Evolutionary conservation across 2,888 invertebrate species (phyloP).

Genomic region (Mimumesa dahlbomi): DNA sequence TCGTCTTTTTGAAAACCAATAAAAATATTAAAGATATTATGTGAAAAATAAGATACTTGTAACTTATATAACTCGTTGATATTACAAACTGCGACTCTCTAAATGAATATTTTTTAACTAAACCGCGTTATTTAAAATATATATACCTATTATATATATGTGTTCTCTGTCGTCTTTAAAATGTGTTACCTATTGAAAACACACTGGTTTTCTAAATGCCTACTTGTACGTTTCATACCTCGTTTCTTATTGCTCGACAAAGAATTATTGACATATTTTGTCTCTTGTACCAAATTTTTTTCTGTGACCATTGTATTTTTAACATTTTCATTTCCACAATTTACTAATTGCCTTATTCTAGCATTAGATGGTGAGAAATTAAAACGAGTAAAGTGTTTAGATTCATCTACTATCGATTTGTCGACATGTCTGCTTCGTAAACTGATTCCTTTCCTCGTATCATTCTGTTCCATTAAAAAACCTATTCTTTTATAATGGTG

Average conservation of each 20-base stretch:
- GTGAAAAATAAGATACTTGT: no score
- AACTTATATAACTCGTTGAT: no score
- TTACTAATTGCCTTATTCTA: constrained; percentile 4
- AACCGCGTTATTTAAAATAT: neutral
- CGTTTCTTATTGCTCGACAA: neutral
- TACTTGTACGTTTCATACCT: neutral
- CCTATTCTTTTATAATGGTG: neutral
- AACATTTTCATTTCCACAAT: neutral
- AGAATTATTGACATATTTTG: neutral
- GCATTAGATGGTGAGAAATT: neutral
- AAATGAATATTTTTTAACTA: neutral
- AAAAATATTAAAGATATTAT: no score
- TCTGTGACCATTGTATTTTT: neutral
- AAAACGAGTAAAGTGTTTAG: neutral
- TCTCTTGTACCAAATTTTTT: neutral
- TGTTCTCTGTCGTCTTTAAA: constrained; percentile 11
- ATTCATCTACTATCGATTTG: constrained; percentile 10
- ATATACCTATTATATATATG: constrained; percentile 8
- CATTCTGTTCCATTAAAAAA: constrained; percentile 1
- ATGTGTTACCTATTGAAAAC: constrained; percentile 21
- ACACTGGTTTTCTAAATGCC: constrained; percentile 19
- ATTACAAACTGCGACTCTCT: no score
- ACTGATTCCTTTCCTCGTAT: neutral
- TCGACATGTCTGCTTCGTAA: neutral
- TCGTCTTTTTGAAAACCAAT: neutral